phyloP scores from a whole-genome alignment of 37 sponge, comb jelly and placozoan species.

The Petrosia ficiformis region DNA sequence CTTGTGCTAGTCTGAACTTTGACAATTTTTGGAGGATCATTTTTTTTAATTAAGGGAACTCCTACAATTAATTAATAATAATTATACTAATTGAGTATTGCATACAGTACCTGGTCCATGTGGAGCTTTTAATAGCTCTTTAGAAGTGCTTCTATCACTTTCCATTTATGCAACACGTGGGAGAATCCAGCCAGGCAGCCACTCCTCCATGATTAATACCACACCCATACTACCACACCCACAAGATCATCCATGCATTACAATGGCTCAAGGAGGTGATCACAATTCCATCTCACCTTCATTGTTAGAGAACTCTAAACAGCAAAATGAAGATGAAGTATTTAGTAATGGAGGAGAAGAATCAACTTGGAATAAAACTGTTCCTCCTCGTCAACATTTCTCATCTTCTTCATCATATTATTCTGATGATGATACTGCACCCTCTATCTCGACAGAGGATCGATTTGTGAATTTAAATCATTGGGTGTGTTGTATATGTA shows the following conservation, averaged over 20 bases:
- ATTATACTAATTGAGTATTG: background rate
- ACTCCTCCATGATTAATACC: background rate
- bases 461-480: slow-evolving; percentile 25
- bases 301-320: too few species aligned
- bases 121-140: slow-evolving; percentile 28
- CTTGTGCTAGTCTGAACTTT: background rate
- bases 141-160: slow-evolving; percentile 16
- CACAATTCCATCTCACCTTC: too few species aligned
- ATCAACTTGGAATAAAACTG: too few species aligned
- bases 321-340: too few species aligned
- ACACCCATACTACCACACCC: slow-evolving; percentile 6
- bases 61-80: background rate
- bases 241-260: background rate
- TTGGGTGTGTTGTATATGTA: slow-evolving; percentile 85
- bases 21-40: background rate
- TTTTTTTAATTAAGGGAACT: background rate
- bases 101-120: slow-evolving; percentile 27
- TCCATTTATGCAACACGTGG: background rate
- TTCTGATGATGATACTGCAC: too few species aligned
- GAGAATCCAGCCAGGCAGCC: background rate
- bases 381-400: too few species aligned
- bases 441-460: too few species aligned
- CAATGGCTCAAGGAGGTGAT: too few species aligned
- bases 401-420: too few species aligned
- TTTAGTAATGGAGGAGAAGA: too few species aligned